Percentiles rank a stretch among this genome's conserved stretches.
Conservation (phyloP, 2,113 vertebrate species). For the Heterotilapia buettikoferi region DNA sequence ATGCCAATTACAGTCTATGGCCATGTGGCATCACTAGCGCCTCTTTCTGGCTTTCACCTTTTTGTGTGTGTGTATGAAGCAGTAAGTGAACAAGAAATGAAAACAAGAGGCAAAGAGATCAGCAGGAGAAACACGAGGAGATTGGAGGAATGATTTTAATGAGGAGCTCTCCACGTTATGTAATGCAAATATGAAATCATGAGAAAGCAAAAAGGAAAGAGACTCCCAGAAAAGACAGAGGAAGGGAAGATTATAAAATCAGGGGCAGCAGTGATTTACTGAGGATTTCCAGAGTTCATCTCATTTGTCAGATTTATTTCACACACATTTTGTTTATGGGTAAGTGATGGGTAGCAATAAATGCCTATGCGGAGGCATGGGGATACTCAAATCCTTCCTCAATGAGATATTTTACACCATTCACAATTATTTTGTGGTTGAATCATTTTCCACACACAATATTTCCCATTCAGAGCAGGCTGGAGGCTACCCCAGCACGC, state of each 20-base stretch:
- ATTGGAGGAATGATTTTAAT: conserved; percentile 12
- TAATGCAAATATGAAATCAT: background rate
- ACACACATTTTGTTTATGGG: background rate
- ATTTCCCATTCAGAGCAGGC: background rate
- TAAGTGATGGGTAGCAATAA: conserved; percentile 29
- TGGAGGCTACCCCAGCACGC: conserved; percentile 6
- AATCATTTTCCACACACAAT: conserved; percentile 2
- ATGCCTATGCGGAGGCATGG: background rate
- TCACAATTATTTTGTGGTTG: conserved; percentile 7
- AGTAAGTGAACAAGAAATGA: background rate
- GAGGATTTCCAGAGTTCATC: conserved; percentile 2
- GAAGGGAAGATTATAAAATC: background rate
- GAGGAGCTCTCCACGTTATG: background rate
- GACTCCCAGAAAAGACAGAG: background rate
- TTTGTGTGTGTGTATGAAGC: background rate
- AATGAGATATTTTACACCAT: conserved; percentile 34
- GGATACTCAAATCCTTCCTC: conserved; percentile 1
- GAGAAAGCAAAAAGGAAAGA: background rate
- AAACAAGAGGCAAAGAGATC: background rate
- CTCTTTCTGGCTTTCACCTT: conserved; percentile 35
- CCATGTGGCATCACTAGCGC: conserved; percentile 5
- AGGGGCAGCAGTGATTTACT: conserved; percentile 23
- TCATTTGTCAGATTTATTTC: conserved; percentile 27
- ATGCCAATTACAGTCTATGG: conserved; percentile 59
- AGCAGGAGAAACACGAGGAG: background rate